phyloP scores from a whole-genome alignment of 2,797 vertebrate species.

The Intellagama lesueurii region DNA sequence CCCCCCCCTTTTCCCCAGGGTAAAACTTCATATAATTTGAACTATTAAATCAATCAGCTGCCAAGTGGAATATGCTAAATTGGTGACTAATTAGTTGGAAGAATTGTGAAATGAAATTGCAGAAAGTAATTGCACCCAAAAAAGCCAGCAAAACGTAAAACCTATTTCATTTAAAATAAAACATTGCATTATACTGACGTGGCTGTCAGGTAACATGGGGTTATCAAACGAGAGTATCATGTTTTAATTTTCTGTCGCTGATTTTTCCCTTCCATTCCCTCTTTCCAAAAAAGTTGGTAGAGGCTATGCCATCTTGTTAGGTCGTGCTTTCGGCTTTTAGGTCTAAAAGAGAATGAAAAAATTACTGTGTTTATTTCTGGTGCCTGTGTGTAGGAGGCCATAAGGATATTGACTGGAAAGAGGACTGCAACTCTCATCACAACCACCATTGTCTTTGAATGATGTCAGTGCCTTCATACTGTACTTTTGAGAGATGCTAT shows the following conservation, averaged over 20 bases:
- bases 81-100: constrained; percentile 71
- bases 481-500: not conserved
- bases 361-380: constrained; percentile 49
- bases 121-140: not conserved
- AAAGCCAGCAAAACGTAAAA: constrained; percentile 55
- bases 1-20: constrained; percentile 54
- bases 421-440: not conserved
- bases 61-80: constrained; percentile 64
- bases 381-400: constrained; percentile 2
- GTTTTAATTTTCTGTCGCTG: constrained; percentile 59
- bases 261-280: not conserved
- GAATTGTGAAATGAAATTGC: constrained; percentile 59
- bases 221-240: constrained; percentile 65
- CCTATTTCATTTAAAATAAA: constrained; percentile 51
- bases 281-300: constrained; percentile 26
- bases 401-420: constrained; percentile 8
- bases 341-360: constrained; percentile 40
- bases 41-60: constrained; percentile 59
- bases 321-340: constrained; percentile 12
- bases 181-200: constrained; percentile 63
- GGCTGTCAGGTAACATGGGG: constrained; percentile 53
- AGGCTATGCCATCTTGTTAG: constrained; percentile 21
- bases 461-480: not conserved
- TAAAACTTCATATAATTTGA: constrained; percentile 60
- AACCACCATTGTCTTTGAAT: not conserved